phyloP scores from a whole-genome alignment of 1,140 invertebrate species.

The Rhopalosiphum padi region DNA sequence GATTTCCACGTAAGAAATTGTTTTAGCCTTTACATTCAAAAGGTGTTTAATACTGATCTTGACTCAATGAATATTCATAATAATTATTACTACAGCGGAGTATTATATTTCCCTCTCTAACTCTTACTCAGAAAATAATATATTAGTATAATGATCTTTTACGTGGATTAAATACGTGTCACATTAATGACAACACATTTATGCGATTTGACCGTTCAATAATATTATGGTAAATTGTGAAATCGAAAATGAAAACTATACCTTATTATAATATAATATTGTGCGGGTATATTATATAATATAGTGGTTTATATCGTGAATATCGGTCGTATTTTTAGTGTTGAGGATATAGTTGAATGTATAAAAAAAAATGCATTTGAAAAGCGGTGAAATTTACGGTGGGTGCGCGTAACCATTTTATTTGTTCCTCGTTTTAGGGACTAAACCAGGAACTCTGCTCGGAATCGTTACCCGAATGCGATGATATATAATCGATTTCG shows the following conservation, averaged over 20 bases:
- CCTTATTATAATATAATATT: not conserved
- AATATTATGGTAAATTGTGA: not conserved
- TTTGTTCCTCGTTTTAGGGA: not conserved
- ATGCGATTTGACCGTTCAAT: not conserved
- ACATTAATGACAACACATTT: not conserved
- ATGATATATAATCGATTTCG: not conserved
- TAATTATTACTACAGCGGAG: not conserved
- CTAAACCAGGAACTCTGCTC: constrained; percentile 9
- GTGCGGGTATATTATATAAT: not conserved
- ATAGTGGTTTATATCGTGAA: not conserved
- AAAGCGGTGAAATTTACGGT: not conserved
- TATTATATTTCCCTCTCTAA: not conserved
- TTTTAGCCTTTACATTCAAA: not conserved
- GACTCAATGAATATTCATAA: not conserved
- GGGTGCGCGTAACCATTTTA: not conserved
- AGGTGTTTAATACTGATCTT: not conserved
- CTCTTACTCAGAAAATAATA: not conserved
- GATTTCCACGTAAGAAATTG: not conserved
- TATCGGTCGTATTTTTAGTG: not conserved
- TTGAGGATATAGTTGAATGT: not conserved
- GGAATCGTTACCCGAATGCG: not conserved
- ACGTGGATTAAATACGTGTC: not conserved
- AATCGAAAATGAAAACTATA: not conserved
- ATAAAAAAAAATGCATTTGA: not conserved
- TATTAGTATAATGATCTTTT: not conserved